These are phyloP conservation scores for Subanguina moxae DNA, from an alignment of 1,140 invertebrate genomes.

Conservation along the genomic window DNA sequence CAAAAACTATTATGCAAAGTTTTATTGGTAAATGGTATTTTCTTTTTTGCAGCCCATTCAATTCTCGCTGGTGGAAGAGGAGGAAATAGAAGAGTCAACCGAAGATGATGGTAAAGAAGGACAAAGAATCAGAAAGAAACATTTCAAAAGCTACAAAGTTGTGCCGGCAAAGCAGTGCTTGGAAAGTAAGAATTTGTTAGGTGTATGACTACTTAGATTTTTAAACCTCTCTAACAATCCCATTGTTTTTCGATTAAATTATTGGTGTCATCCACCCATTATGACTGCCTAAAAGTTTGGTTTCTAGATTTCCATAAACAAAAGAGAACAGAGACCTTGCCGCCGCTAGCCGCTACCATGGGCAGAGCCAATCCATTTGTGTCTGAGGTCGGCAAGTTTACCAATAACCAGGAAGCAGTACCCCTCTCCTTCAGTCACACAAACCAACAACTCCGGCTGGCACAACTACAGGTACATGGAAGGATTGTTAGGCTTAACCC, in stretches of 20 bases:
- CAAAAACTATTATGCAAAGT: not conserved
- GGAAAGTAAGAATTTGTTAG: not conserved
- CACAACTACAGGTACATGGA: constrained; percentile 4
- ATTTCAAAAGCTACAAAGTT: not conserved
- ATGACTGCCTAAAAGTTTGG: too few relatives aligned
- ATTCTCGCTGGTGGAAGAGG: not conserved
- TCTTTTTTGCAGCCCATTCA: not conserved
- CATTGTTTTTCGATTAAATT: too few relatives aligned
- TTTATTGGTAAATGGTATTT: not conserved
- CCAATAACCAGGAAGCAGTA: not conserved
- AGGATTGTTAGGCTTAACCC: too few relatives aligned
- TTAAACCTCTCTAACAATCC: too few relatives aligned
- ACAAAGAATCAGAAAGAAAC: not conserved
- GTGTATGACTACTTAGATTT: too few relatives aligned
- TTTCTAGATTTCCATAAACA: constrained; percentile 13
- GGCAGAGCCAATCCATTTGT: not conserved
- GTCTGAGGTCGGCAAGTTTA: not conserved
- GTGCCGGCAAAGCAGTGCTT: constrained; percentile 6
- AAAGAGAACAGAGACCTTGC: constrained; percentile 7
- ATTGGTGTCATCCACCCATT: too few relatives aligned
- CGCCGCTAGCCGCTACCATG: not conserved
- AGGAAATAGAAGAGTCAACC: not conserved
- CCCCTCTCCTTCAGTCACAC: not conserved
- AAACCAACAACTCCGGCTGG: not conserved
- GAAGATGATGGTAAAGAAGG: not conserved